Percentiles rank a stretch among this genome's conserved stretches.
phyloP scores from a whole-genome alignment of 2,113 vertebrate genomes.

The Hoplias malabaricus region DNA sequence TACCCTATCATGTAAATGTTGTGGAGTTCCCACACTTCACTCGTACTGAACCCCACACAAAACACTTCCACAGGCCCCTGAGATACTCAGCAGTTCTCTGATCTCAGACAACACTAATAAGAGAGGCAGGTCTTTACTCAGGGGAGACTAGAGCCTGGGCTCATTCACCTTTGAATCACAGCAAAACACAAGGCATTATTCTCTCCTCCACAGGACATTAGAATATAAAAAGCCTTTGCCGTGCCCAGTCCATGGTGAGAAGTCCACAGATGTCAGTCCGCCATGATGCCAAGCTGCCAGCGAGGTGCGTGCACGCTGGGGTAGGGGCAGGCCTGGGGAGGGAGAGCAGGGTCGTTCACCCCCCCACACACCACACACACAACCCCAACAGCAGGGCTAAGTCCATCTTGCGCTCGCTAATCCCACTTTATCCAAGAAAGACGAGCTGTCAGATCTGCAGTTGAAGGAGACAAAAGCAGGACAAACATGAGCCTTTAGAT shows the following conservation, averaged over 20 bases:
- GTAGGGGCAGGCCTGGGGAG: too few species aligned
- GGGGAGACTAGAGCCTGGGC: conserved; percentile 21
- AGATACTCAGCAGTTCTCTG: conserved; percentile 27
- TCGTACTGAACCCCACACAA: conserved; percentile 45
- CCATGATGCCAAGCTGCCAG: conserved; percentile 44
- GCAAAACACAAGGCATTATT: conserved; percentile 58
- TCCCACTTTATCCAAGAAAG: conserved; percentile 87
- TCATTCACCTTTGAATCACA: conserved; percentile 56
- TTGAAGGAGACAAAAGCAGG: conserved; percentile 56
- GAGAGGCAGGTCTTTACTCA: conserved; percentile 60
- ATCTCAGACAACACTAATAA: conserved; percentile 50
- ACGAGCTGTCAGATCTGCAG: conserved; percentile 81
- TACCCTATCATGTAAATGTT: conserved; percentile 16
- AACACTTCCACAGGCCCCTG: conserved; percentile 24
- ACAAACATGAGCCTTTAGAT: conserved; percentile 63
- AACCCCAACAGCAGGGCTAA: conserved; percentile 11
- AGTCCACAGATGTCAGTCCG: conserved; percentile 69
- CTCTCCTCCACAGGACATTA: conserved; percentile 65
- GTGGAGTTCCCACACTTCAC: conserved; percentile 14
- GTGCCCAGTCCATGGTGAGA: conserved; percentile 69
- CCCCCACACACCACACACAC: too few species aligned
- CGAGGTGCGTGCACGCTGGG: too few species aligned
- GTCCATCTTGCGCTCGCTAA: conserved; percentile 62
- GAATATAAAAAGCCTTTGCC: conserved; percentile 70
- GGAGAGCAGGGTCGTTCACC: too few species aligned